Conservation (phyloP, 2,113 vertebrate genomes). For the Coptodon rendalli region DNA sequence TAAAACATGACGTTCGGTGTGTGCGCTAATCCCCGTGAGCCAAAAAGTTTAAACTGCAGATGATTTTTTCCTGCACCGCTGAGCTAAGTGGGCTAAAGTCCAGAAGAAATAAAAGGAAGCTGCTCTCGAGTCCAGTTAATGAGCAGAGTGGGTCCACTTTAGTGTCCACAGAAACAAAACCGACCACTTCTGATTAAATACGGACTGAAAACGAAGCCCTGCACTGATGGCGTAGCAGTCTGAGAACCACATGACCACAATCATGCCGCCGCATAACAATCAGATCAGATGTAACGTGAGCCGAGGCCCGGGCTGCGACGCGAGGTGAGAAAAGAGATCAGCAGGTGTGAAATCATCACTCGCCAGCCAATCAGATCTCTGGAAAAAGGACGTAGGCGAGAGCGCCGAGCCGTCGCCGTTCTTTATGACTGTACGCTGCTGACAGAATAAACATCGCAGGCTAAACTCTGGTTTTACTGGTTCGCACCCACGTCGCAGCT, state of each 20-base stretch:
- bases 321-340: not conserved
- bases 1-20: not conserved
- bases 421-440: not conserved
- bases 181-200: not conserved
- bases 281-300: not conserved
- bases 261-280: not conserved
- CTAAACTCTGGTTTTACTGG: not conserved
- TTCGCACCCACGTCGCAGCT: accelerated
- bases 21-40: not conserved
- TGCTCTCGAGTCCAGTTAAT: not conserved
- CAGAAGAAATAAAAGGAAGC: not conserved
- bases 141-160: not conserved
- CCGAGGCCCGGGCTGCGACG: not conserved
- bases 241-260: not conserved
- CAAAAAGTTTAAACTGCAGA: not conserved
- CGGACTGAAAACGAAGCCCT: not conserved
- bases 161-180: not conserved
- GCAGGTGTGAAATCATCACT: not conserved
- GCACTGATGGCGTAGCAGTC: not conserved
- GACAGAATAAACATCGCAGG: not conserved
- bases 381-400: not conserved
- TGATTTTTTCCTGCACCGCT: not conserved
- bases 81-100: not conserved
- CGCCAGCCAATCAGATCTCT: not conserved
- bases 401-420: accelerated